A percentile compares a stretch with the other conserved stretches of the same genome.
phyloP scores from a whole-genome alignment of 2,113 vertebrate genomes.

The Amphilophus citrinellus region DNA sequence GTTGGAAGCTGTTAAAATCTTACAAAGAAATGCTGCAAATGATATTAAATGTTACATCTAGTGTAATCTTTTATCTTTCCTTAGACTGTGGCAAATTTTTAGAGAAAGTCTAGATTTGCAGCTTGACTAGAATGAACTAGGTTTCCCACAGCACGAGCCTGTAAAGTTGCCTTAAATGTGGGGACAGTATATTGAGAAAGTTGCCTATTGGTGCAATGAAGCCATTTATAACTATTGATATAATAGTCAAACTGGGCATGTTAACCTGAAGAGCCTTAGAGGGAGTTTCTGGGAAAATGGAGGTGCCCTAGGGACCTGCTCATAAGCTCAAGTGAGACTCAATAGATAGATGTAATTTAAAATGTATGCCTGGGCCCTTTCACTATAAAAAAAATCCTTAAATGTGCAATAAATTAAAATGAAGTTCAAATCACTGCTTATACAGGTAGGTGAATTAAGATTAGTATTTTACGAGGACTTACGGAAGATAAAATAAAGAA shows the following conservation, averaged over 20 bases:
- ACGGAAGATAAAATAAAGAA: background rate
- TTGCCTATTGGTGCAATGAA: slow-evolving; percentile 79
- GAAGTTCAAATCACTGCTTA: background rate
- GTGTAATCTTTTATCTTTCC: slow-evolving; percentile 11
- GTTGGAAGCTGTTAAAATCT: slow-evolving; percentile 9
- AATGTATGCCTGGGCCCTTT: slow-evolving; percentile 51
- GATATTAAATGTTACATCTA: slow-evolving; percentile 9
- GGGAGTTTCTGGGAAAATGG: slow-evolving; percentile 78
- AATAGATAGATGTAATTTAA: slow-evolving; percentile 73
- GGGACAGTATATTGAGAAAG: slow-evolving; percentile 72
- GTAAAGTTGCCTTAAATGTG: slow-evolving; percentile 66
- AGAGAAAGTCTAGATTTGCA: slow-evolving; percentile 30
- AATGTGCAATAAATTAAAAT: background rate
- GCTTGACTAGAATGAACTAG: slow-evolving; percentile 42
- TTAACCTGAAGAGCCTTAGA: slow-evolving; percentile 80
- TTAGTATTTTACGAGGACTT: background rate
- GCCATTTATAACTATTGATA: slow-evolving; percentile 85
- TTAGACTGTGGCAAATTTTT: background rate
- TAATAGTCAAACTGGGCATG: slow-evolving; percentile 78
- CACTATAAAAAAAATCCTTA: background rate
- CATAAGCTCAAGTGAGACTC: slow-evolving; percentile 71
- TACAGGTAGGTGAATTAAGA: background rate
- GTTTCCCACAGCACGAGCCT: slow-evolving; percentile 39
- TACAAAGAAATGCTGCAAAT: background rate
- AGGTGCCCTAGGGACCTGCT: slow-evolving; percentile 74